A percentile compares a stretch with the other conserved stretches of the same genome.
Conservation (phyloP, 2,888 invertebrate species). For the Aphodius sticticus region DNA sequence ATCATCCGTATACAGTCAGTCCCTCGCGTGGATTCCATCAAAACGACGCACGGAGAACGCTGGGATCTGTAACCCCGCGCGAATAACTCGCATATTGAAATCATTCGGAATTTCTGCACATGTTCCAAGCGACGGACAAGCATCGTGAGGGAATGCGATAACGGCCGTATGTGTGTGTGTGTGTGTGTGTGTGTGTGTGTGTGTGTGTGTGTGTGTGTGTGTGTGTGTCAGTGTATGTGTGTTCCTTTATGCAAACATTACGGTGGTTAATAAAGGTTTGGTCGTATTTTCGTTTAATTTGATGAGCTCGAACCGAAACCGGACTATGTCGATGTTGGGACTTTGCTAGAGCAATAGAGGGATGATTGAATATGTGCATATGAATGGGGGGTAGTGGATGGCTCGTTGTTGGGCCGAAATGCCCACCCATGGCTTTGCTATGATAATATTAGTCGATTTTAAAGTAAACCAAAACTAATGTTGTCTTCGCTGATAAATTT, state of each 20-base stretch:
- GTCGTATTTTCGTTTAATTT: slow-evolving; percentile 26
- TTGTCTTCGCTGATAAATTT: background rate
- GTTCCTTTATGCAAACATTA: slow-evolving; percentile 18
- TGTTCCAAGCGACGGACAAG: background rate
- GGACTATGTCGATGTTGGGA: background rate
- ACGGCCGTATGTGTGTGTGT: slow-evolving; percentile 11
- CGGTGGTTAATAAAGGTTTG: slow-evolving; percentile 12
- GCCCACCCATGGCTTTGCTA: background rate
- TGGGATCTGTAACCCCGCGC: background rate
- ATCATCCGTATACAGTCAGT: background rate
- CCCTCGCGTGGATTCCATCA: no score
- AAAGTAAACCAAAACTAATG: background rate
- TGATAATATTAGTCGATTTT: background rate
- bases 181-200: background rate
- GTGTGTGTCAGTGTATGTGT: background rate
- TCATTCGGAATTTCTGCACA: background rate
- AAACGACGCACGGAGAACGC: background rate
- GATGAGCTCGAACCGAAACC: background rate
- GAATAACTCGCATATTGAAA: background rate
- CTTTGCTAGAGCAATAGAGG: background rate
- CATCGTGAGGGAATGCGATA: slow-evolving; percentile 19
- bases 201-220: background rate
- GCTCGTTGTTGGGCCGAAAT: background rate
- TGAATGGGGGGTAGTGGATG: background rate
- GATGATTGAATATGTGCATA: background rate